Evolutionary conservation across 2,113 vertebrate genomes (phyloP).

Genomic region (Eudyptes chrysolophus): DNA sequence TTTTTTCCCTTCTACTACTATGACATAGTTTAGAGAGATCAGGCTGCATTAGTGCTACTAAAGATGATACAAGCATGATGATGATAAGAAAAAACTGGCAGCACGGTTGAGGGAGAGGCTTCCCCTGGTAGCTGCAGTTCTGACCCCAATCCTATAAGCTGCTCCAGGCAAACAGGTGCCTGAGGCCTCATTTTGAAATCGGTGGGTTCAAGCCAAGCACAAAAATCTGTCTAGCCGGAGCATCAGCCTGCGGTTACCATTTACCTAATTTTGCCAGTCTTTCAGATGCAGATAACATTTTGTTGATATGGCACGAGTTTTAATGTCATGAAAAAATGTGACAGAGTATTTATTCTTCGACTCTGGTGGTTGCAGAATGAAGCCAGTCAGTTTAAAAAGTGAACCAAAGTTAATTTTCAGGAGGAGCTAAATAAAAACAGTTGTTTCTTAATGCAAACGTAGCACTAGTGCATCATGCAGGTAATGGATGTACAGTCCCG

Average conservation of each 20-base stretch:
- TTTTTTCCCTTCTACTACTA: background rate
- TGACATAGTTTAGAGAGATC: background rate
- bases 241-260: background rate
- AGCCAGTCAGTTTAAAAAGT: background rate
- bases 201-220: conserved; percentile 3
- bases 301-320: background rate
- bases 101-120: background rate
- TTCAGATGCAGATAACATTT: background rate
- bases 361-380: background rate
- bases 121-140: background rate
- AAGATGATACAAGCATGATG: background rate
- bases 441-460: background rate
- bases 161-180: conserved; percentile 19
- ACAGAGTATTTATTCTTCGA: background rate
- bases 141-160: conserved; percentile 50
- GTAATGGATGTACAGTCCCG: background rate
- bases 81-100: conserved; percentile 14
- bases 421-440: background rate
- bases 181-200: conserved; percentile 19
- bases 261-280: background rate
- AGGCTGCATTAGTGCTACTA: conserved; percentile 4
- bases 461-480: background rate
- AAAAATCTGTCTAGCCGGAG: background rate
- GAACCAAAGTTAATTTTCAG: background rate
- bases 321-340: background rate